Conservation (phyloP, 2,113 vertebrate species). For the Trichomycterus rosablanca region DNA sequence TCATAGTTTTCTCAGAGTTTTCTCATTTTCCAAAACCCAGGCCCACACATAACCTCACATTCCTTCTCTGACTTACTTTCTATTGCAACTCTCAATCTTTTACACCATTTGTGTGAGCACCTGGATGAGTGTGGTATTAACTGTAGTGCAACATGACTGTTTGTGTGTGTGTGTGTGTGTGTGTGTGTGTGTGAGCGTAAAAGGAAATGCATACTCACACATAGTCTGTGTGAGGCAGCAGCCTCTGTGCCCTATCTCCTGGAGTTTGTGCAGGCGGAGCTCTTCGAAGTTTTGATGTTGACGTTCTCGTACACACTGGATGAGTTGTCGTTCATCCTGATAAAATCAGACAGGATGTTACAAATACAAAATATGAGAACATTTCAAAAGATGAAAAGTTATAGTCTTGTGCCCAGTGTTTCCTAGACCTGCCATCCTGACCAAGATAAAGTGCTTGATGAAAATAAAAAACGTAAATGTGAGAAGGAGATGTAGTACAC, state of each 20-base stretch:
- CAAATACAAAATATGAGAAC: too few relatives aligned
- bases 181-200: slow-evolving; percentile 13
- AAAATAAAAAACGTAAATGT: too few relatives aligned
- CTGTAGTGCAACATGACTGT: slow-evolving; percentile 13
- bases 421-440: too few relatives aligned
- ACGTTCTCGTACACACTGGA: slow-evolving; percentile 84
- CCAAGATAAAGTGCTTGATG: too few relatives aligned
- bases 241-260: slow-evolving; percentile 65
- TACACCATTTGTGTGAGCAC: slow-evolving; percentile 12
- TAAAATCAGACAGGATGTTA: slow-evolving; percentile 21
- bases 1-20: too few relatives aligned
- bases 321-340: slow-evolving; percentile 75
- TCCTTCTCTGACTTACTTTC: slow-evolving; percentile 1
- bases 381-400: too few relatives aligned
- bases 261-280: slow-evolving; percentile 66
- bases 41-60: neutral
- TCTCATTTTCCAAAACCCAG: too few relatives aligned
- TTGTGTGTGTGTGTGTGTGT: slow-evolving; percentile 1
- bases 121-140: neutral
- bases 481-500: too few relatives aligned
- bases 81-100: too few relatives aligned
- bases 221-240: slow-evolving; percentile 47
- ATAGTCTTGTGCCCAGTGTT: too few relatives aligned
- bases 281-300: slow-evolving; percentile 76
- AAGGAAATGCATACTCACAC: slow-evolving; percentile 55